phyloP scores from a whole-genome alignment of 2,888 invertebrate species.

The Pristionchus japonicus region DNA sequence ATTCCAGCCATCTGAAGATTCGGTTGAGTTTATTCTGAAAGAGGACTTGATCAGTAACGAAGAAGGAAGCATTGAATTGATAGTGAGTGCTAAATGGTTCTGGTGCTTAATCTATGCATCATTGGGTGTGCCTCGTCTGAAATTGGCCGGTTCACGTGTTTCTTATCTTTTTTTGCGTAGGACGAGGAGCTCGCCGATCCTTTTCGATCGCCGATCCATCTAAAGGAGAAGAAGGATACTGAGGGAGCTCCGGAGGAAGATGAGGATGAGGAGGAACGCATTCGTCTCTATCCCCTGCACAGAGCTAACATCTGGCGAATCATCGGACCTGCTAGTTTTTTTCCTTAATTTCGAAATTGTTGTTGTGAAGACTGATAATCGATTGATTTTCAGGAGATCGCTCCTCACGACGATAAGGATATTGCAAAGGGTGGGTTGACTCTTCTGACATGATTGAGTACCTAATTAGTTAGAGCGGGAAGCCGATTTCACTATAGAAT shows the following conservation, averaged over 20 bases:
- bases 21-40: not conserved
- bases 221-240: not conserved
- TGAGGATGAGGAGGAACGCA: not conserved
- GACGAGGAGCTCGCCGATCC: not conserved
- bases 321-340: not conserved
- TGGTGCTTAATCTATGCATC: not conserved
- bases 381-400: not conserved
- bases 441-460: too few species aligned
- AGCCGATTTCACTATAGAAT: too few species aligned
- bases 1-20: not conserved
- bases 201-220: not conserved
- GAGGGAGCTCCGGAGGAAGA: not conserved
- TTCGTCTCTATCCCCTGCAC: not conserved
- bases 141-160: not conserved
- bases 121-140: not conserved
- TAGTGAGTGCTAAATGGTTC: not conserved
- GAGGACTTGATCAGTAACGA: not conserved
- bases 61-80: not conserved
- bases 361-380: not conserved
- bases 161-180: not conserved
- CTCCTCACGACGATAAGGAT: not conserved
- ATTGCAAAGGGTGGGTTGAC: not conserved
- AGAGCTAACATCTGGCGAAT: slow-evolving; percentile 1
- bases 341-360: not conserved
- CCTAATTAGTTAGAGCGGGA: too few species aligned